Evolutionary conservation across 2,113 vertebrate species (phyloP).

Genomic region (Sinocyclocheilus maitianheensis): DNA sequence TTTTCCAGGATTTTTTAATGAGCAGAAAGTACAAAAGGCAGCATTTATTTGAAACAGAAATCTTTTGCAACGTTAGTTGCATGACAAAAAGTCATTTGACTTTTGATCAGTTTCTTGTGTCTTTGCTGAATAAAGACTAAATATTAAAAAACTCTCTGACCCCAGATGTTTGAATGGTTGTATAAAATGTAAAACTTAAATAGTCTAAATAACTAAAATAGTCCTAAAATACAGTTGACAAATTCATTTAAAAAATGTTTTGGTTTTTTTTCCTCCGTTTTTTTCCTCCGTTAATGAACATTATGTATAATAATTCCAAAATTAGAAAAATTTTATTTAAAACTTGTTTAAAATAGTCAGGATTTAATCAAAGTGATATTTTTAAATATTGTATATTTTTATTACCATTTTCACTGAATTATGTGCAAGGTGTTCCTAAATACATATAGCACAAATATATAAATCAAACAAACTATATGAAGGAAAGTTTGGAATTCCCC

Average conservation of each 20-base stretch:
- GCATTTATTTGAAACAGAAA: background rate
- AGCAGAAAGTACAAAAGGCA: background rate
- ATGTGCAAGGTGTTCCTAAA: background rate
- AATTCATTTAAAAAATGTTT: background rate
- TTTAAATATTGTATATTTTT: background rate
- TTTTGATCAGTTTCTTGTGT: background rate
- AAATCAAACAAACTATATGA: background rate
- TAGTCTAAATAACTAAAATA: background rate
- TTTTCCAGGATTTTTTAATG: background rate
- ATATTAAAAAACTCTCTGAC: no score
- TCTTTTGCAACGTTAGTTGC: background rate
- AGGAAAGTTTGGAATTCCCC: background rate
- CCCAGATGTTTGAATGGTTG: background rate
- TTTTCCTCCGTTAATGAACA: background rate
- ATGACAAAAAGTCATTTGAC: background rate
- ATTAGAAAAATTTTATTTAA: background rate
- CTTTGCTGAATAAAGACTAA: background rate
- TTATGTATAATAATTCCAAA: background rate
- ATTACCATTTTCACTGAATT: background rate
- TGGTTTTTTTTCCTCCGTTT: no score
- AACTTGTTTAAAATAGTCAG: background rate
- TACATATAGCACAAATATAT: background rate
- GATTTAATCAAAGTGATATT: background rate
- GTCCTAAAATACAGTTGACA: background rate
- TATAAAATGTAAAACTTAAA: background rate